Percentiles rank a stretch among this genome's conserved stretches.
These are phyloP conservation scores for Propsilocerus akamusi DNA, from an alignment of 1,140 invertebrate genomes.

Conservation along the genomic window DNA sequence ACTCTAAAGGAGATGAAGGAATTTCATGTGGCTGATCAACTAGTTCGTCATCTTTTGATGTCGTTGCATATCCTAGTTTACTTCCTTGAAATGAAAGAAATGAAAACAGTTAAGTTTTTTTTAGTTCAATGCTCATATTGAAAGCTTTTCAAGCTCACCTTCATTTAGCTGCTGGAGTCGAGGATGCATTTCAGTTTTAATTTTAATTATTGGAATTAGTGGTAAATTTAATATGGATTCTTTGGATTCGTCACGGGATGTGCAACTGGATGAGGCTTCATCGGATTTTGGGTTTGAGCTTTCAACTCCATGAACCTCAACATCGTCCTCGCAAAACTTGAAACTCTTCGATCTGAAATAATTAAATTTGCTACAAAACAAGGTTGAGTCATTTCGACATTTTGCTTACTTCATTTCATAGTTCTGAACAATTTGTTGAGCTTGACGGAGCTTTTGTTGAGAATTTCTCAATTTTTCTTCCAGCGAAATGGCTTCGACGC, in stretches of 20 bases:
- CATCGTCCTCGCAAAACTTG: no score
- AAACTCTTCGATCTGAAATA: no score
- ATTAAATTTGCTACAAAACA: no score
- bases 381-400: no score
- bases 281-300: no score
- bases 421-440: constrained; percentile 34
- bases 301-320: no score
- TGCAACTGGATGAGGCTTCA: no score
- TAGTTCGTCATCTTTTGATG: not conserved
- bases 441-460: constrained; percentile 57
- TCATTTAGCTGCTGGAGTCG: not conserved
- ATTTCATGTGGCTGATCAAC: not conserved
- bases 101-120: not conserved
- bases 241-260: constrained; percentile 3
- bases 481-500: constrained; percentile 69
- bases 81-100: not conserved
- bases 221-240: not conserved
- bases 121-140: not conserved
- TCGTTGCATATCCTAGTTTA: not conserved
- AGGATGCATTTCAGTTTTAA: not conserved
- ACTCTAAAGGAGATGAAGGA: not conserved
- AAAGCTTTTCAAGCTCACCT: not conserved
- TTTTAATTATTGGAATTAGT: not conserved
- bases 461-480: constrained; percentile 63
- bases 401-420: constrained; percentile 3